Evolutionary conservation across 2,113 vertebrate species (phyloP), one percentile per base, ranked within the genome.

Genomic region (Accipiter virgatus): DNA sequence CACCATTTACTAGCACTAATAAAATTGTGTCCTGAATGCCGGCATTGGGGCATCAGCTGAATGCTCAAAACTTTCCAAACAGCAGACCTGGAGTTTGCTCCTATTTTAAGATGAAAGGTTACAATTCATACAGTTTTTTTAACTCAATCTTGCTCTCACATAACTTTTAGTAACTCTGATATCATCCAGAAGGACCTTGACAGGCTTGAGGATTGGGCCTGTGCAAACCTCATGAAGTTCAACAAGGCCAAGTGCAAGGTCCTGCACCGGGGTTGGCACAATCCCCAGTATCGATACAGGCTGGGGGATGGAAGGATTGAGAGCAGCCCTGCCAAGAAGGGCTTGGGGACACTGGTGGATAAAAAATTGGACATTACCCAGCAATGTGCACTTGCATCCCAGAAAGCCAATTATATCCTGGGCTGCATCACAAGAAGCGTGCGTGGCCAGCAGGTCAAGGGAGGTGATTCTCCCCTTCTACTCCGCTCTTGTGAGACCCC

Each of bases 401-500:
- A 58, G 42, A 68, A 81, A 47, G 34, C 16, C 21, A 50, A 20
- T 6, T 5, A 3, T 15, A 32, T 34, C 21, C n/a, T 50, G 21
- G 36, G 21, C 36, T 27, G 47, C 31, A 42, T n/a, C 36, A 42
- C 14, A 42, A 79, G 61, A 16, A 65, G 38, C 6, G 0, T 42
- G 38, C 6, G 0, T 42, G 45, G 43, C 18, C 59, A 79, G 23
- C 36, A 42, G 31, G 22, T 26, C 12, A 7, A 58, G 42, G 40
- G 20, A 38, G 16, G 63, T 9, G 21, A 68, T 58, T 58, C 21
- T 56, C 6, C 21, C 34, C 63, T 3, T 47, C 40, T 56, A 14
- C 34, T 31, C 43, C 0, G 0, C 56, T 77, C 43, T 48, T 0
- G 2, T 45, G 26, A 45, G 40, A 56, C 16, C 16, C 27, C 52